Conservation (phyloP, 1,140 invertebrate species). For the Papilio polyxenes region DNA sequence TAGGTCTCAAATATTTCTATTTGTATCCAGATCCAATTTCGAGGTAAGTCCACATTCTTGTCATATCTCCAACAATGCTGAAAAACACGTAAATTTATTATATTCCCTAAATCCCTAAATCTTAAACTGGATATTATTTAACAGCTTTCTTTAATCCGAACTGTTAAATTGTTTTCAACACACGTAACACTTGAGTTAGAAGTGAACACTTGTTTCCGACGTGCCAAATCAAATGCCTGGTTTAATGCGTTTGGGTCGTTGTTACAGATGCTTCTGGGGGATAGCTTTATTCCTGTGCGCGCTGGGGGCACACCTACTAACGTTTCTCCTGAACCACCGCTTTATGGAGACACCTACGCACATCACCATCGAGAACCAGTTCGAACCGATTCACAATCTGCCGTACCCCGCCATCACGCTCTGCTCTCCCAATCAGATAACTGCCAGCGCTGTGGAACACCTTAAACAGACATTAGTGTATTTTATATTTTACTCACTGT, state of each 20-base stretch:
- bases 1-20: slow-evolving; percentile 70
- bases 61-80: background rate
- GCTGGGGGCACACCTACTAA: slow-evolving; percentile 47
- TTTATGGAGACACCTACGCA: slow-evolving; percentile 67
- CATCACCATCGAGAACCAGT: slow-evolving; percentile 70
- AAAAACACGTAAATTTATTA: no score
- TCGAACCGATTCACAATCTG: slow-evolving; percentile 51
- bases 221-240: no score
- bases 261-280: slow-evolving; percentile 63
- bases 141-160: no score
- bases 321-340: slow-evolving; percentile 54
- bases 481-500: slow-evolving; percentile 36
- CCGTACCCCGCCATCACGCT: slow-evolving; percentile 64
- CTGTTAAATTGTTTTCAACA: no score
- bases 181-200: background rate
- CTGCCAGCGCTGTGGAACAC: slow-evolving; percentile 51
- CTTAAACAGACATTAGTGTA: slow-evolving; percentile 67
- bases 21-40: slow-evolving; percentile 66
- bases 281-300: slow-evolving; percentile 46
- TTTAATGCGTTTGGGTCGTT: background rate
- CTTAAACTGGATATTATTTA: no score
- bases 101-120: no score
- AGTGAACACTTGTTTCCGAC: background rate
- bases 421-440: slow-evolving; percentile 70
- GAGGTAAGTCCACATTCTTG: slow-evolving; percentile 49